phyloP scores from a whole-genome alignment of 2,888 invertebrate species.

The Dascillus cervinus region DNA sequence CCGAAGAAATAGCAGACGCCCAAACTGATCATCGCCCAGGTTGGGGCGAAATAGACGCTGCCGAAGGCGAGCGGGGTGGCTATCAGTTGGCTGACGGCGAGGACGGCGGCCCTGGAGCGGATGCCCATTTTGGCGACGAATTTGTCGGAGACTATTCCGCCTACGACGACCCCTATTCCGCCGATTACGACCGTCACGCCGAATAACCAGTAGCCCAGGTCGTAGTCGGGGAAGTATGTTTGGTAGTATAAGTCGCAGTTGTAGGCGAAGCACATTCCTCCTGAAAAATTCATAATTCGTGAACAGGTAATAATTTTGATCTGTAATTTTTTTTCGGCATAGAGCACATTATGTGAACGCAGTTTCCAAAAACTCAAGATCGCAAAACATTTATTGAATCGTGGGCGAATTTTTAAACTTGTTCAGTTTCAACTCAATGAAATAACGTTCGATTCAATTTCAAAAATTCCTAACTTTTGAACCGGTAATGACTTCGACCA shows the following conservation, averaged over 20 bases:
- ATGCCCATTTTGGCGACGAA: constrained; percentile 83
- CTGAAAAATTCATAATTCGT: constrained; percentile 37
- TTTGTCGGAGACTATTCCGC: constrained; percentile 75
- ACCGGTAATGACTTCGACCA: no score
- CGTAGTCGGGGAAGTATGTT: constrained; percentile 81
- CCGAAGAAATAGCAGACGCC: constrained; percentile 86
- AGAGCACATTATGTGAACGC: no score
- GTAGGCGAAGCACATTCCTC: constrained; percentile 87
- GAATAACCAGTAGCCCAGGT: constrained; percentile 85
- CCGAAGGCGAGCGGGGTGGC: constrained; percentile 82
- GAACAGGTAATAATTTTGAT: not conserved
- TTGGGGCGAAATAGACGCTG: constrained; percentile 71
- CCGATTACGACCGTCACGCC: constrained; percentile 82
- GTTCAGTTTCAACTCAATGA: no score
- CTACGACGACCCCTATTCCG: constrained; percentile 66
- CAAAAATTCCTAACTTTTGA: no score
- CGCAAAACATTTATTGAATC: no score
- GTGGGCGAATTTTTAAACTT: no score
- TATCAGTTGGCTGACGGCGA: constrained; percentile 75
- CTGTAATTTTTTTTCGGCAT: no score
- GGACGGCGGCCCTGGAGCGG: constrained; percentile 67
- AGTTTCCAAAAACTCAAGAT: no score
- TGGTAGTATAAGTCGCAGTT: constrained; percentile 86
- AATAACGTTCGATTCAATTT: no score
- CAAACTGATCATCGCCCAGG: constrained; percentile 80